Evolutionary conservation across 2,888 invertebrate species (phyloP).

Genomic region (Coremacera marginata): DNA sequence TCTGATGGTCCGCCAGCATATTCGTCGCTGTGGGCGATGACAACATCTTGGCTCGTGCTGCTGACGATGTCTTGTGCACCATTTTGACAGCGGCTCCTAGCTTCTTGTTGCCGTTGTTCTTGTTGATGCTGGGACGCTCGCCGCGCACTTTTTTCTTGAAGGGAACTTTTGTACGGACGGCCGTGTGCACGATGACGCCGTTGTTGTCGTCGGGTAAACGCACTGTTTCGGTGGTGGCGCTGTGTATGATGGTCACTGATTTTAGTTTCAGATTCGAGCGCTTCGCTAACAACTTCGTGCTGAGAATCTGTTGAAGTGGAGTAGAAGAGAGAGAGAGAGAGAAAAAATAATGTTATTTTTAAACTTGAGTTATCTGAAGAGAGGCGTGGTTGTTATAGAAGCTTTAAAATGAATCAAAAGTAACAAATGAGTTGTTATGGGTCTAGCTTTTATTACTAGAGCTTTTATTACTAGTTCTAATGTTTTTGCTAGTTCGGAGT

Average conservation of each 20-base stretch:
- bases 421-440: neutral
- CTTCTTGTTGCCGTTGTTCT: slow-evolving; percentile 59
- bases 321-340: slow-evolving; percentile 29
- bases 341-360: too few species aligned
- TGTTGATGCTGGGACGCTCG: slow-evolving; percentile 58
- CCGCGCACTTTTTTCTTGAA: slow-evolving; percentile 83
- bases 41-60: slow-evolving; percentile 34
- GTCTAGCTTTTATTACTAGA: neutral
- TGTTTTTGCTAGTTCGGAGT: neutral
- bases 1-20: slow-evolving; percentile 48
- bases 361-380: slow-evolving; percentile 2
- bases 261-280: slow-evolving; percentile 84
- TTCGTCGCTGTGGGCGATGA: slow-evolving; percentile 4
- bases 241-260: slow-evolving; percentile 90
- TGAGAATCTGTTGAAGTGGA: slow-evolving; percentile 75
- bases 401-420: neutral
- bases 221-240: slow-evolving; percentile 89
- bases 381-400: neutral
- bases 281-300: slow-evolving; percentile 85
- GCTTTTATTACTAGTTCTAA: neutral
- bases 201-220: slow-evolving; percentile 83
- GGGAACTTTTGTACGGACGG: slow-evolving; percentile 87
- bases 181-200: slow-evolving; percentile 85
- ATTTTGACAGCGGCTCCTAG: slow-evolving; percentile 17
- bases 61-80: slow-evolving; percentile 22